Base-by-base conservation (phyloP, 2,113 vertebrate genomes). In the Eulemur rufifrons region DNA sequence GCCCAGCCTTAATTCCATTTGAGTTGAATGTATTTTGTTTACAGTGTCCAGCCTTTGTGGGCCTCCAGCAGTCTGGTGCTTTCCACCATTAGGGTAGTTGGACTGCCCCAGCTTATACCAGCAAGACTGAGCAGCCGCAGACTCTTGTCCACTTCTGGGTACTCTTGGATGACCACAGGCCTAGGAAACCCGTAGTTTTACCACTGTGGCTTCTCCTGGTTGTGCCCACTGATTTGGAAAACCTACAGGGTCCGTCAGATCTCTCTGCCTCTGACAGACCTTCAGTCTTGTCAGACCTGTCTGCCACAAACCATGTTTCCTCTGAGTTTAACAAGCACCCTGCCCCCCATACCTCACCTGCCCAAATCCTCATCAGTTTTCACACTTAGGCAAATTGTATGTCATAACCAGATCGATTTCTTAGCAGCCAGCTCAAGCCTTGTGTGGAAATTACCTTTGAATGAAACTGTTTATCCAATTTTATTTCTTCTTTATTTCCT, bases 391-490 rank as follows among this genome's bases (percentile, higher is more conserved):
- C 27, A 68, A 8, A 42, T 10, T 42, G 18, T 69, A 47, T 45
- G 52, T 45, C 18, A 21, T 69, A 59, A 34, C 7, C 39, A 68
- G 50, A n/a, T 20, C 80, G 32, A 69, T 89, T 82, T 76, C 89
- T 86, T 32, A 63, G 4, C 47, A 10, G 25, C n/a, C 66, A 81
- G 5, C 50, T 85, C 50, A 91, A 86, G 64, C 29, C 45, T 82
- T 69, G 32, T 68, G 37, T 76, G 66, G 64, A 96, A 91, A 66
- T 85, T 74, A 52, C n/a, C 78, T 91, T 25, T 23, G 76, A 92
- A 86, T 68, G 66, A 76, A 64, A 27, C 39, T 86, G 9, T 92
- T 91, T 56, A 69, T 68, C 68, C 42, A 20, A 64, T 71, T 85
- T 47, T 37, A 37, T 88, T 77, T 87, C 29, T 20, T 47, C n/a